A percentile compares a stretch with the other conserved stretches of the same genome.
phyloP scores from a whole-genome alignment of 1,140 invertebrate species.

The Drosophila kohkoa region DNA sequence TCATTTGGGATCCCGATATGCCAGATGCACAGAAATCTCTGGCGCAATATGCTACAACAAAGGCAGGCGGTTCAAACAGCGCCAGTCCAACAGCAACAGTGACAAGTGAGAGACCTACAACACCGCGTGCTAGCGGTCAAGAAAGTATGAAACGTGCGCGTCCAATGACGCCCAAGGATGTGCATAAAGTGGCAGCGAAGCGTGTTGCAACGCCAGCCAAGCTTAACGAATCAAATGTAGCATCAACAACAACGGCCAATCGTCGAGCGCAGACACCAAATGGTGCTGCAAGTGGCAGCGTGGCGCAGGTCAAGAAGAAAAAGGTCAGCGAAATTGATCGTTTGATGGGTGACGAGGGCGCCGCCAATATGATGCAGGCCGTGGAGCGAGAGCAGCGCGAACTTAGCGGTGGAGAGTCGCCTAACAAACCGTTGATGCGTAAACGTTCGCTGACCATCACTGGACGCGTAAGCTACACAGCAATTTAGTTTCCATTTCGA shows the following conservation, averaged over 20 bases:
- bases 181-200: conserved; percentile 12
- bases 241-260: conserved; percentile 17
- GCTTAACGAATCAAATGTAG: conserved; percentile 3
- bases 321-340: conserved; percentile 90
- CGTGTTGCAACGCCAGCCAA: conserved; percentile 30
- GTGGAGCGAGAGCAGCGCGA: conserved; percentile 87
- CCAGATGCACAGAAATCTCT: conserved; percentile 85
- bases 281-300: conserved; percentile 27
- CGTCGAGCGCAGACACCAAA: conserved; percentile 69
- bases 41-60: conserved; percentile 74
- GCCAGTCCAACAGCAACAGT: conserved; percentile 15
- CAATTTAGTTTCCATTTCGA: not conserved
- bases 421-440: conserved; percentile 86
- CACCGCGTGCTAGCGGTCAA: not conserved
- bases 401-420: conserved; percentile 58
- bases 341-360: conserved; percentile 93
- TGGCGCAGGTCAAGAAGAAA: conserved; percentile 85
- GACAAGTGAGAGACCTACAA: not conserved
- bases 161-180: conserved; percentile 58
- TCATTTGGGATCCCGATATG: conserved; percentile 89
- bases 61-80: conserved; percentile 5
- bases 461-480: conserved; percentile 78
- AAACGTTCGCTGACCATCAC: conserved; percentile 85
- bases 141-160: conserved; percentile 40
- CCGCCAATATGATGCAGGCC: conserved; percentile 93